Evolutionary conservation across 2,888 invertebrate genomes (phyloP), one percentile per base, ranked within the genome.

Genomic region (Lithophane leautieri): DNA sequence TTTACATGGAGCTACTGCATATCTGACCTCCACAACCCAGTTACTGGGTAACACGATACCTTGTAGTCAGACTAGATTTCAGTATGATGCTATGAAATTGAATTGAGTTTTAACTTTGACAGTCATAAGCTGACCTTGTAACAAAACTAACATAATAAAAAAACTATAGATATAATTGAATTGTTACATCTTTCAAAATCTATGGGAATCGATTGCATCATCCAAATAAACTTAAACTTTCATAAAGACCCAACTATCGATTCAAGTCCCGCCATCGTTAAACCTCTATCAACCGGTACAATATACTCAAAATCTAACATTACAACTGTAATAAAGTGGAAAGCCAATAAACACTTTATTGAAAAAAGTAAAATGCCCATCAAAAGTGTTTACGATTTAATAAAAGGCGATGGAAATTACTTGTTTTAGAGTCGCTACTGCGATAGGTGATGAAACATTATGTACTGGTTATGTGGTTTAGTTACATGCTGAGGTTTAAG

Each of bases 291-390:
- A 84, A 82, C 84, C 81, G 71, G 76, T 81, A 86, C 81, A 72
- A 82, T 84, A 83, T 82, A 85, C 86, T 88, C 84, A 91, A 90
- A 91, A 88, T 87, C 86, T 88, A 90, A 90, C 90, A 90, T 92
- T 89, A 87, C 83, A 84, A 79, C 78, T 69, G 91, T 88, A 81
- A 90, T 94, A 94, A 94, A 92, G 81, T 87, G 88, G 78, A 89
- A 90, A 89, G 86, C 92, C 91, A 92, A 93, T 94, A 94, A 94
- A 94, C 91, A 89, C 86, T 94, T 94, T 94, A 94, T 94, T 92
- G 92, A 92, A 92, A 93, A 93, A 94, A 93, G 91, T 93, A 92
- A 94, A 91, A 90, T 83, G 70, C 65, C 89, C 90, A 89, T 91
- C 88, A 93, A 91, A 89, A 90, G 82, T 81, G 79, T 86, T 91